Evolutionary conservation across 1,140 invertebrate genomes (phyloP), one percentile per base, ranked within the genome.

Genomic region (Drosophila elegans): DNA sequence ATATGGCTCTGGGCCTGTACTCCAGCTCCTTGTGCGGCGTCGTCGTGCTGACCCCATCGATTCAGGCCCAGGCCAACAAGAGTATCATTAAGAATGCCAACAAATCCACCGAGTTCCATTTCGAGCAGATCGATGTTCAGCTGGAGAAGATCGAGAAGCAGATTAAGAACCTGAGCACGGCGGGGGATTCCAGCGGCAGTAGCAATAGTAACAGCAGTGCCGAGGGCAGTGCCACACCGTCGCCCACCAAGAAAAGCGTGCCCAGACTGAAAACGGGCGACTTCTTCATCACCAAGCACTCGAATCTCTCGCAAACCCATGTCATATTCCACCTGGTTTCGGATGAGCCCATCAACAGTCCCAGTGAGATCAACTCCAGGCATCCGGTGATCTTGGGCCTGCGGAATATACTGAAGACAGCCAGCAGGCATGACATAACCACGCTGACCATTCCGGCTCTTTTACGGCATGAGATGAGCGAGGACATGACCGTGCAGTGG

Each of bases 401-500:
- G 36, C 94, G 98, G 54, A 99, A 99, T 93, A 98, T 99, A 75
- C 93, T 99, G 60, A 98, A 99, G 93, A 96, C 96, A 46, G 98
- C 98, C 9, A 98, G 98, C 93, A 95, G 96, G 61, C 96, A 98
- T 93, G 98, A 99, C 93, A 95, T 99, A 54, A 97, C 96, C 6
- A 98, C 97, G 7, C 93, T 99, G 27, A 98, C 98, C 5, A 95
- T 99, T 77, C 98, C 99, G 45, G 95, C 99, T 21, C 93, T 99
- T 16, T 93, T 99, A 38, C 95, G 96, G 3, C 97, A 99, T 93
- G 97, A 98, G 93, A 97, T 99, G 95, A 95, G 96, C n/a, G 98
- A 99, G 96, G 97, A 98, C 85, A 99, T 99, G 97, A 99, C 98
- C 3, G 96, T 98, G 41, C 95, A 96, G 16, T 99, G 98, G 98